These are phyloP conservation scores for Dasypus novemcinctus DNA, from an alignment of 2,113 vertebrate species.

Conservation along the genomic window DNA sequence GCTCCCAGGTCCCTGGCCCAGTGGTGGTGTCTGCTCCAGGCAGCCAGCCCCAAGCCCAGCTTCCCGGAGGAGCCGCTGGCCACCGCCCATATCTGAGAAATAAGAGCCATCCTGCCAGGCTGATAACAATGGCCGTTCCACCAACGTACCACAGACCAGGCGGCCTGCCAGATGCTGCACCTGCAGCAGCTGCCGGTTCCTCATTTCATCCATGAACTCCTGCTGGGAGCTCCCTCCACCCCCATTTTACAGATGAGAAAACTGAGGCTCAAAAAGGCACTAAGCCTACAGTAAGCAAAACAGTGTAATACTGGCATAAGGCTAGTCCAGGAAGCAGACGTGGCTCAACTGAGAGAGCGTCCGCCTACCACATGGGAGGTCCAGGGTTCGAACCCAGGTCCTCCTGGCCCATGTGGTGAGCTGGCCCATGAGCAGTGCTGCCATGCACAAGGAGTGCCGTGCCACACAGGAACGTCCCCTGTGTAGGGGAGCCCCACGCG, in stretches of 20 bases:
- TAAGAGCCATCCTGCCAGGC: not conserved
- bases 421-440: no score
- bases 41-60: not conserved
- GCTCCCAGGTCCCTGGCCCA: not conserved
- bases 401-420: no score
- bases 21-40: not conserved
- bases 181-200: not conserved
- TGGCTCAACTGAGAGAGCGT: no score
- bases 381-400: no score
- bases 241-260: not conserved
- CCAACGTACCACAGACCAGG: not conserved
- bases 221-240: not conserved
- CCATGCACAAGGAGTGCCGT: no score
- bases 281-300: not conserved
- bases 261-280: not conserved
- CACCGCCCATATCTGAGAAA: not conserved
- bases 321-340: no score
- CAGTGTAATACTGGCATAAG: not conserved
- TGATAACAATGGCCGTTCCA: not conserved
- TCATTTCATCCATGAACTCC: not conserved
- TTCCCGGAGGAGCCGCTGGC: not conserved
- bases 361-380: no score
- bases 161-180: not conserved
- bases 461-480: no score
- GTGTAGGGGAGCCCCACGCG: no score